phyloP scores from a whole-genome alignment of 2,797 vertebrate genomes.

The Tarsius wallacei region DNA sequence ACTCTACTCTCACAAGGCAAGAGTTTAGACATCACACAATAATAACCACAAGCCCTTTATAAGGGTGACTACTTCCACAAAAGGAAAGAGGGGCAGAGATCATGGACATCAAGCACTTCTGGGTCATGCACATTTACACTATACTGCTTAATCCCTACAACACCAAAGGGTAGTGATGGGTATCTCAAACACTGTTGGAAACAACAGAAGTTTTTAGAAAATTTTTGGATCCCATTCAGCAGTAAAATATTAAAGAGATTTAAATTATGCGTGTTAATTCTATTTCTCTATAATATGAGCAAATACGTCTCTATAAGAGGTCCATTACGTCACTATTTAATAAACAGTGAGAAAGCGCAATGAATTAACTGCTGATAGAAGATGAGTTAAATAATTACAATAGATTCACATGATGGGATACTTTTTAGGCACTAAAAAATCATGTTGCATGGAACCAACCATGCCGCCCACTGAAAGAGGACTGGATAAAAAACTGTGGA shows the following conservation, averaged over 20 bases:
- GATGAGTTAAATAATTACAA: not conserved
- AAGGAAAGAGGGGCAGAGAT: not conserved
- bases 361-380: not conserved
- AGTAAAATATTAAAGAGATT: not conserved
- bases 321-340: not conserved
- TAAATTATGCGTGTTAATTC: accelerated
- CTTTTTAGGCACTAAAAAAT: not conserved
- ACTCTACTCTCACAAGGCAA: not conserved
- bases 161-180: accelerated
- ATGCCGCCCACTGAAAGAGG: too few relatives aligned
- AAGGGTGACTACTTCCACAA: not conserved
- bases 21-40: not conserved
- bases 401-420: not conserved
- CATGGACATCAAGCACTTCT: accelerated
- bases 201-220: accelerated
- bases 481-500: too few relatives aligned
- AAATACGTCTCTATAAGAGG: not conserved
- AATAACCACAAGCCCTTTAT: not conserved
- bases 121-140: accelerated
- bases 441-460: too few relatives aligned
- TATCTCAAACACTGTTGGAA: accelerated
- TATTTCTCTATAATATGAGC: not conserved
- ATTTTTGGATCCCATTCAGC: too few relatives aligned
- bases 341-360: accelerated
- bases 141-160: accelerated